Evolutionary conservation across 2,113 vertebrate genomes (phyloP).

Genomic region (Strix uralensis): DNA sequence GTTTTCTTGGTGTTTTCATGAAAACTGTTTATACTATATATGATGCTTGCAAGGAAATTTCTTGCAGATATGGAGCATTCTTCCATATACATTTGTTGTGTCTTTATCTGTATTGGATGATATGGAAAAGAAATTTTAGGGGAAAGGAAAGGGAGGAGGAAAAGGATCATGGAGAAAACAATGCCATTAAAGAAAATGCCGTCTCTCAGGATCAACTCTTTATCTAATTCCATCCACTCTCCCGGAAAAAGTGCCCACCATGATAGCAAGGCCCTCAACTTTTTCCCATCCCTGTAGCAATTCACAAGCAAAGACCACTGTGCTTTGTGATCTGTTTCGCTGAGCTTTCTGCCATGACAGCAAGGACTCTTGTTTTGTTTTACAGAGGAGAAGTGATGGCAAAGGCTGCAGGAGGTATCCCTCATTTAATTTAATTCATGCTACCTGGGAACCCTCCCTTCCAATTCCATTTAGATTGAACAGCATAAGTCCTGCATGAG

Average conservation of each 20-base stretch:
- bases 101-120: neutral
- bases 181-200: neutral
- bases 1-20: neutral
- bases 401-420: neutral
- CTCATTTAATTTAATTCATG: slow-evolving; percentile 27
- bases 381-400: neutral
- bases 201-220: neutral
- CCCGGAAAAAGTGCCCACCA: neutral
- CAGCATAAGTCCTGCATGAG: neutral
- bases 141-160: neutral
- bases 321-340: neutral
- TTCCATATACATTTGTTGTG: neutral
- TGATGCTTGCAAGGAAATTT: neutral
- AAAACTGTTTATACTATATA: neutral
- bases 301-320: neutral
- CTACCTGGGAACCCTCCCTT: slow-evolving; percentile 11
- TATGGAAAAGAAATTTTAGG: neutral
- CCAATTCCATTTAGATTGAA: slow-evolving; percentile 3
- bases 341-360: neutral
- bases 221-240: neutral
- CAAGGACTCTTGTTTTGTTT: slow-evolving; percentile 5
- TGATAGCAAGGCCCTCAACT: neutral
- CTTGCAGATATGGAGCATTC: neutral
- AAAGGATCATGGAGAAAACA: neutral
- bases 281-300: neutral